Evolutionary conservation across 35 echinoderm and acorn worm species (phyloP), one percentile per base, ranked within the genome.

Genomic region (Stichopus chloronotus): DNA sequence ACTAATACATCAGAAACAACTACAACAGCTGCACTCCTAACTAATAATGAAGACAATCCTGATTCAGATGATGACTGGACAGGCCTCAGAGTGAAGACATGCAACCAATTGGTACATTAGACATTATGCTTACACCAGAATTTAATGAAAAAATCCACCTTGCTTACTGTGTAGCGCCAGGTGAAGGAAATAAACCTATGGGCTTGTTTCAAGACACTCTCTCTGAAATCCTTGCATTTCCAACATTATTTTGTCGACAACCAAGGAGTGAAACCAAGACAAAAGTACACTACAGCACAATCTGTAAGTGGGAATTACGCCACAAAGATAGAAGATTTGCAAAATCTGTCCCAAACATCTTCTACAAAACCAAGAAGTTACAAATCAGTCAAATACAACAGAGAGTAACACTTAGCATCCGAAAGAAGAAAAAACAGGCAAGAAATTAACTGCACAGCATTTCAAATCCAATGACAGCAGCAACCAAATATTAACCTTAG

Each of bases 131-230:
- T 6, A 92, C 91, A 24, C 91, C 79, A 55, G 59, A 86, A 77
- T 87, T 86, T 56, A 0, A 86, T 72, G 80, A 54, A 87, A 4
- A 86, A 55, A n/a, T 53, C 7, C 11, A 87, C 68, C 82, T 84
- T 72, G 92, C 92, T 58, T 76, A 83, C 20, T 92, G 91, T n/a
- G 11, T 68, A 9, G 82, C 92, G 86, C 92, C 92, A 84, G 30
- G 92, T 86, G 92, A 93, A 56, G 92, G 92, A 54, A 87, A 93
- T 22, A 86, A 11, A 87, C 92, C 92, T 63, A 30, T 93, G 59
- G 92, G 92, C 59, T 63, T 93, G 16, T 93, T 93, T 86, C 92
- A 93, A 93, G 92, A 93, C 60, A n/a, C n/a, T n/a, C n/a, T 68
- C 7, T 87, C 92, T 43, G 92, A 94, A 94, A 63, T 59, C 5